Evolutionary conservation across 2,113 vertebrate genomes (phyloP).

Genomic region (Dasypus novemcinctus): DNA sequence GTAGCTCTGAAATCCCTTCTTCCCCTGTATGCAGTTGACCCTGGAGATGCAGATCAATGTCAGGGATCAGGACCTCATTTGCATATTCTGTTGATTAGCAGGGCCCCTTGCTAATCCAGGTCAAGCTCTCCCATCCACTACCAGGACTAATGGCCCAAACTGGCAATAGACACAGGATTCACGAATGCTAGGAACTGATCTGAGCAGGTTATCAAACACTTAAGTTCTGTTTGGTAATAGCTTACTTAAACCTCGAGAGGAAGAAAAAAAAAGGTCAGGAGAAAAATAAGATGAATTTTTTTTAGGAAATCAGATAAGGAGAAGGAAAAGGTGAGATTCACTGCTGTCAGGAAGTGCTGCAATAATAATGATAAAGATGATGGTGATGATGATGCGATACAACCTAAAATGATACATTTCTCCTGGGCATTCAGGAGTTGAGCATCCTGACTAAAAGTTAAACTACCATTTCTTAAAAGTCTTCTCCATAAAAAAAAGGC

Average conservation of each 20-base stretch:
- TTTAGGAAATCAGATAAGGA: slow-evolving; percentile 43
- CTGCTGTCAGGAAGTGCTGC: not conserved
- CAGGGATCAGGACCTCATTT: not conserved
- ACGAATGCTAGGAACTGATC: slow-evolving; percentile 43
- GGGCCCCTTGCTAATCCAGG: slow-evolving; percentile 18
- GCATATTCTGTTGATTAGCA: slow-evolving; percentile 52
- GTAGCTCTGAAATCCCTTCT: slow-evolving; percentile 42
- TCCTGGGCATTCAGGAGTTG: not conserved
- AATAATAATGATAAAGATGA: not conserved
- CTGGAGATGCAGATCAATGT: slow-evolving; percentile 40
- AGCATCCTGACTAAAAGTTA: not conserved
- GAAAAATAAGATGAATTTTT: slow-evolving; percentile 30
- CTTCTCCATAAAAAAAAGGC: not conserved
- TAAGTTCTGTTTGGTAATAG: slow-evolving; percentile 56
- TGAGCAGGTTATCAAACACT: slow-evolving; percentile 45
- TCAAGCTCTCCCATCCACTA: slow-evolving; percentile 21
- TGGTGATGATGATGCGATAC: not conserved
- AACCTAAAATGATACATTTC: not conserved
- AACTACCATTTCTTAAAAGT: not conserved
- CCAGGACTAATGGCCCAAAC: slow-evolving; percentile 33
- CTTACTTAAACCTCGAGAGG: slow-evolving; percentile 41
- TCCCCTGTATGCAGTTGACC: slow-evolving; percentile 1
- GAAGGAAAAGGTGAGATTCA: slow-evolving; percentile 20
- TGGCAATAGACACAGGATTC: not conserved
- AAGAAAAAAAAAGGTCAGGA: not conserved